Base-by-base conservation (phyloP, 2,888 invertebrate genomes). In the Coelogynopora nodosa region DNA sequence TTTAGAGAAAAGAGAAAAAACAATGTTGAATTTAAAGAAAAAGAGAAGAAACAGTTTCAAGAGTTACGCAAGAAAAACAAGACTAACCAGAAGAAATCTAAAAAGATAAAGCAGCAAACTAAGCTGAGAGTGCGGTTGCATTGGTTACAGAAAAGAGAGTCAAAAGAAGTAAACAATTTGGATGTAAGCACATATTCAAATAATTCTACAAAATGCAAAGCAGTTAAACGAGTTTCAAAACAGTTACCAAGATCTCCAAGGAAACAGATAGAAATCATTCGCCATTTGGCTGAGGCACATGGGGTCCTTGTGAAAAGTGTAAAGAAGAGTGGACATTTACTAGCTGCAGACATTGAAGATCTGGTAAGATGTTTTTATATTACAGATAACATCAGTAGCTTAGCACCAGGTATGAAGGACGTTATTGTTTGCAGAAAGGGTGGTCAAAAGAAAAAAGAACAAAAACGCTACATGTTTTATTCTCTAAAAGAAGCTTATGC, bases 1-100 rank as follows among this genome's bases (percentile, higher is more conserved):
- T 74, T 74, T 26, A 74, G 74, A 26, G 74, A 49, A 49, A 49
- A 49, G 49, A 49, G 49, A 74, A 74, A 74, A 74, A 74, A 74
- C 49, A 49, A 49, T 49, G 49, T 49, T 18, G 5, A 49, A 49
- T 49, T 49, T 49, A 49, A 49, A 49, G 49, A 49, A 49, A 10
- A 49, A 49, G 49, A 49, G 49, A 49, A 49, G 49, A 49, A 49
- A 49, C 49, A 18, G 49, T 49, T 49, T 49, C 49, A 49, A 49
- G 49, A 49, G 49, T 49, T 49, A 49, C 49, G 49, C 49, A 49
- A 49, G 49, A 49, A 49, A 49, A 49, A 49, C 49, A 49, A 49
- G 5, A 49, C 49, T 49, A 18, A 49, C 49, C 49, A 18, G 49
- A 49, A 49, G 49, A 49, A 49, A 49, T 49, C 49, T 10, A 49